Evolutionary conservation across 1,140 invertebrate genomes (phyloP).

Genomic region (Melipona quadrifasciata): DNA sequence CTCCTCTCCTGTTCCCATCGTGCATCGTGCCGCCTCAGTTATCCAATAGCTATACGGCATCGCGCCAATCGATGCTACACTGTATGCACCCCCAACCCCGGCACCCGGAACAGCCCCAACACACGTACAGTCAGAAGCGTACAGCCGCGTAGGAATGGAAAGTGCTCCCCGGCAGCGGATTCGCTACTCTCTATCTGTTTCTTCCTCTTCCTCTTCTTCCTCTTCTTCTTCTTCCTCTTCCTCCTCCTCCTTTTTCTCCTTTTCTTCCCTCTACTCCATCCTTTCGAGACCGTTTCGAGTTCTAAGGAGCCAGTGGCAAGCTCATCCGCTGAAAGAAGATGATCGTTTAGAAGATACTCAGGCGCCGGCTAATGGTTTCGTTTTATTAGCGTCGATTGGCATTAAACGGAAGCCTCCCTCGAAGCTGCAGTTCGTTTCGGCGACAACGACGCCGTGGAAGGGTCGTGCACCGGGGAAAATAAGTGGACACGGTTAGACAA

Average conservation of each 20-base stretch:
- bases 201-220: neutral
- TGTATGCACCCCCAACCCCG: slow-evolving; percentile 54
- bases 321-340: slow-evolving; percentile 41
- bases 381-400: slow-evolving; percentile 52
- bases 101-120: no score
- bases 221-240: neutral
- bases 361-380: slow-evolving; percentile 48
- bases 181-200: slow-evolving; percentile 30
- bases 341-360: slow-evolving; percentile 50
- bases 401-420: slow-evolving; percentile 3
- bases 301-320: slow-evolving; percentile 24
- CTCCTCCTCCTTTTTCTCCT: no score
- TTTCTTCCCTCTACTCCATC: neutral
- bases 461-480: neutral
- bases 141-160: slow-evolving; percentile 46
- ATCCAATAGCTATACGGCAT: slow-evolving; percentile 66
- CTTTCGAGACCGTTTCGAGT: slow-evolving; percentile 12
- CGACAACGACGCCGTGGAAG: neutral
- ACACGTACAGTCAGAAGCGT: slow-evolving; percentile 31
- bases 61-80: slow-evolving; percentile 64
- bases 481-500: neutral
- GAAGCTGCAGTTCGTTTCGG: neutral
- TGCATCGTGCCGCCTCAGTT: slow-evolving; percentile 54
- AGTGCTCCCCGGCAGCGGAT: slow-evolving; percentile 44
- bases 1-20: slow-evolving; percentile 44